Conservation (phyloP, 2,797 vertebrate species). For the Myoxocephalus aenaeus region DNA sequence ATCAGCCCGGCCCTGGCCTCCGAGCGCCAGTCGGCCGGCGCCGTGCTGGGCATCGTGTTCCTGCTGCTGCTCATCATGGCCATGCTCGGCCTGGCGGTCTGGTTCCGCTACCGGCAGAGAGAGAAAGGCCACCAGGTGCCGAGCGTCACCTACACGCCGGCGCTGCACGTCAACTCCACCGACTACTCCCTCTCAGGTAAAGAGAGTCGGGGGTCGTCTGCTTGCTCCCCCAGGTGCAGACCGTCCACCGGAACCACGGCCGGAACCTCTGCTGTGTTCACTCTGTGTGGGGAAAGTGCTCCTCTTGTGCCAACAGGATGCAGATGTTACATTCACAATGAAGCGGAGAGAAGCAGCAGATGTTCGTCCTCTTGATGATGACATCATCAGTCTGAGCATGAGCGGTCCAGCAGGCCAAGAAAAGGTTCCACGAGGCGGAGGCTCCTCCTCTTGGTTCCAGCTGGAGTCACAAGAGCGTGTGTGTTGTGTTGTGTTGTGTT, state of each 20-base stretch:
- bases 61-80: slow-evolving; percentile 93
- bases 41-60: slow-evolving; percentile 93
- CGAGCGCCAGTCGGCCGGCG: slow-evolving; percentile 93
- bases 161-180: slow-evolving; percentile 91
- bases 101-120: slow-evolving; percentile 92
- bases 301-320: neutral
- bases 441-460: neutral
- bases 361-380: neutral
- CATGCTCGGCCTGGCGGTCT: slow-evolving; percentile 93
- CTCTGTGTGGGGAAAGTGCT: no score
- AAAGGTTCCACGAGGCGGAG: neutral
- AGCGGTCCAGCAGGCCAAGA: no score
- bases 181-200: slow-evolving; percentile 97
- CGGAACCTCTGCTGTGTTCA: neutral
- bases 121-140: slow-evolving; percentile 95
- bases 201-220: slow-evolving; percentile 27
- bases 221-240: neutral
- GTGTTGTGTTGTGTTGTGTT: neutral
- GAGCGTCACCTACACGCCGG: slow-evolving; percentile 94
- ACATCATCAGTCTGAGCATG: neutral
- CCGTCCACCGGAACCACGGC: neutral
- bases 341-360: neutral
- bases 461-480: neutral
- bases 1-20: slow-evolving; percentile 95
- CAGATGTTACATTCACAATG: neutral